phyloP scores from a whole-genome alignment of 2,113 vertebrate genomes.

The Onychostoma macrolepis region DNA sequence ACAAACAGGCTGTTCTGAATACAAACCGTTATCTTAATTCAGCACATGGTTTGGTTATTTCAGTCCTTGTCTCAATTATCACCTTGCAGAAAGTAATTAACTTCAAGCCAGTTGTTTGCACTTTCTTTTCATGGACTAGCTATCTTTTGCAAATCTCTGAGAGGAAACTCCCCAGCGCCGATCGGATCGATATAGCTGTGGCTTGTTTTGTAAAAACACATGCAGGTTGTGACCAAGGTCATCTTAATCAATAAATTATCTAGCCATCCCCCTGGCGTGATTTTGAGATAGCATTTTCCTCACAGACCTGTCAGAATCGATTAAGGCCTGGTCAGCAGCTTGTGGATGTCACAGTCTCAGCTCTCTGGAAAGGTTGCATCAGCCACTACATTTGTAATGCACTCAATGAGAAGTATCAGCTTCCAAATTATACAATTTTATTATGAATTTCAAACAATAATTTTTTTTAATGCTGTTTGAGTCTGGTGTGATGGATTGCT shows the following conservation, averaged over 20 bases:
- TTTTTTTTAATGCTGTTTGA: not conserved
- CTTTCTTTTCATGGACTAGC: conserved; percentile 33
- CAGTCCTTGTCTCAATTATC: conserved; percentile 36
- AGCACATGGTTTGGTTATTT: conserved; percentile 32
- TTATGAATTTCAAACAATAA: not conserved
- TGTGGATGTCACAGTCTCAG: not conserved
- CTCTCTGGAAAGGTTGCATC: not conserved
- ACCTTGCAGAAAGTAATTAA: conserved; percentile 47
- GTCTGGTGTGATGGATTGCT: not conserved
- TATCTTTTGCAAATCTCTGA: conserved; percentile 31
- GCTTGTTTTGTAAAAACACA: conserved; percentile 47
- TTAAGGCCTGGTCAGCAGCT: conserved; percentile 44
- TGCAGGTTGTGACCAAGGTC: conserved; percentile 49
- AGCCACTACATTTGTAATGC: not conserved
- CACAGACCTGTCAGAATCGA: conserved; percentile 37
- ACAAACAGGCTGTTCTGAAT: not conserved
- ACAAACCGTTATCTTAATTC: conserved; percentile 4
- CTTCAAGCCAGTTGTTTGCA: conserved; percentile 30
- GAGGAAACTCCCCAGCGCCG: conserved; percentile 14
- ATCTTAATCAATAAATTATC: conserved; percentile 53
- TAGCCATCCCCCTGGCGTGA: conserved; percentile 36
- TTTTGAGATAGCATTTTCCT: conserved; percentile 48
- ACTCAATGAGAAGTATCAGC: not conserved
- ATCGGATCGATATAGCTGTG: conserved; percentile 32
- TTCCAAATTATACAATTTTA: not conserved